Evolutionary conservation across 2,113 vertebrate species (phyloP).

Genomic region (Delphinapterus leucas): DNA sequence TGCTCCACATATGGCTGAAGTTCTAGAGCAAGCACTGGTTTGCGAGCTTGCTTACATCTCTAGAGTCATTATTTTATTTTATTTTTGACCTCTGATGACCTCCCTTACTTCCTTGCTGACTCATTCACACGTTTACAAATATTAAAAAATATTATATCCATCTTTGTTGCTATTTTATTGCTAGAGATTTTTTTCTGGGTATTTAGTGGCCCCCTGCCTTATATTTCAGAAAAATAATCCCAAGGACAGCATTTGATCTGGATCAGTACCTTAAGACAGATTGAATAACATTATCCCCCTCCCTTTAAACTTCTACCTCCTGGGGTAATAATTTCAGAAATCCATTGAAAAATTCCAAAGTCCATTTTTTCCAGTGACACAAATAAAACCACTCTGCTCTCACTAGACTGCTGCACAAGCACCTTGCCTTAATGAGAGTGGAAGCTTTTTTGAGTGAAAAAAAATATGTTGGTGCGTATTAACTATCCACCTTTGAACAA

Average conservation of each 20-base stretch:
- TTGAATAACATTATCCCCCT: background rate
- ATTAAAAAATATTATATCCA: background rate
- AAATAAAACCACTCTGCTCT: background rate
- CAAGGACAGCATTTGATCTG: background rate
- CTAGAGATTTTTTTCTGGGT: background rate
- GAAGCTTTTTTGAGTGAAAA: background rate
- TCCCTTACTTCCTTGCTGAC: background rate
- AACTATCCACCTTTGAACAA: background rate
- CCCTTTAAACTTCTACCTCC: background rate
- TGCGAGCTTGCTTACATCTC: background rate
- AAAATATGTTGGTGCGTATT: background rate
- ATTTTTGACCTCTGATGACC: background rate
- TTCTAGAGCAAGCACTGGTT: background rate
- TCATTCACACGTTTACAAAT: background rate
- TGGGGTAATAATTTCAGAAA: constrained; percentile 28
- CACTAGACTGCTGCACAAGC: background rate
- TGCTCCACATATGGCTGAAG: background rate
- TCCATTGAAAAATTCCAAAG: background rate
- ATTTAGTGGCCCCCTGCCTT: background rate
- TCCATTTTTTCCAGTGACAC: background rate
- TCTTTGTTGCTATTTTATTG: background rate
- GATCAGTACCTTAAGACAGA: constrained; percentile 2
- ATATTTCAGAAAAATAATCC: background rate
- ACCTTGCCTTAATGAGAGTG: background rate
- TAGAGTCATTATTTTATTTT: background rate